A percentile compares a stretch with the other conserved stretches of the same genome.
These are phyloP conservation scores for Morinoia aosen DNA, from an alignment of 2,888 invertebrate species.

Conservation along the genomic window DNA sequence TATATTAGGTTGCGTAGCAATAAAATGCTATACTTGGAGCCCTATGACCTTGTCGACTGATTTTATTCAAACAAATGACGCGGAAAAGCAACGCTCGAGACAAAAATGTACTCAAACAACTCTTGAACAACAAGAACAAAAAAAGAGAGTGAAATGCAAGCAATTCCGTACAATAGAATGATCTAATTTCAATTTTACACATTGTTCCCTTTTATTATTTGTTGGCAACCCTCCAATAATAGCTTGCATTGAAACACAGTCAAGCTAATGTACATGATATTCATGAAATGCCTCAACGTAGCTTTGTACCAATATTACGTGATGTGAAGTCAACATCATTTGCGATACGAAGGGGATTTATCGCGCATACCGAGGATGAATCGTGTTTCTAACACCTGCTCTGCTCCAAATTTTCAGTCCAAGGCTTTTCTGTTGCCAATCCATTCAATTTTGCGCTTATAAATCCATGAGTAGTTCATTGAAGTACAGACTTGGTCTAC, in stretches of 20 bases:
- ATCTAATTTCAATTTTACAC: neutral
- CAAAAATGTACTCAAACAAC: neutral
- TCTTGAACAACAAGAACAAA: neutral
- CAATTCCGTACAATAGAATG: neutral
- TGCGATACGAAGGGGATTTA: too few species aligned
- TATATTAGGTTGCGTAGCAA: neutral
- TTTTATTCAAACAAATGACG: neutral
- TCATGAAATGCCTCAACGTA: neutral
- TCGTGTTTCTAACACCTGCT: neutral
- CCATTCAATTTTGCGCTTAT: neutral
- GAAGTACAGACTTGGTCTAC: neutral
- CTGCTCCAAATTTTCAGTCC: neutral
- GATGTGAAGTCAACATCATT: too few species aligned
- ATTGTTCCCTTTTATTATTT: neutral
- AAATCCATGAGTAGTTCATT: neutral
- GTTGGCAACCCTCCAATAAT: neutral
- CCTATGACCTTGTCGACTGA: neutral
- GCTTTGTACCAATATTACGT: too few species aligned
- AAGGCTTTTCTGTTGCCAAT: neutral
- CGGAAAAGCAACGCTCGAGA: neutral
- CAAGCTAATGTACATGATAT: neutral
- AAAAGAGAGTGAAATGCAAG: neutral
- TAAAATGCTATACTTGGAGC: neutral
- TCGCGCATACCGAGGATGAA: neutral
- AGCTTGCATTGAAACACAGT: neutral